Base-by-base conservation (phyloP, 2,797 vertebrate species). In the Oryzias sinensis region DNA sequence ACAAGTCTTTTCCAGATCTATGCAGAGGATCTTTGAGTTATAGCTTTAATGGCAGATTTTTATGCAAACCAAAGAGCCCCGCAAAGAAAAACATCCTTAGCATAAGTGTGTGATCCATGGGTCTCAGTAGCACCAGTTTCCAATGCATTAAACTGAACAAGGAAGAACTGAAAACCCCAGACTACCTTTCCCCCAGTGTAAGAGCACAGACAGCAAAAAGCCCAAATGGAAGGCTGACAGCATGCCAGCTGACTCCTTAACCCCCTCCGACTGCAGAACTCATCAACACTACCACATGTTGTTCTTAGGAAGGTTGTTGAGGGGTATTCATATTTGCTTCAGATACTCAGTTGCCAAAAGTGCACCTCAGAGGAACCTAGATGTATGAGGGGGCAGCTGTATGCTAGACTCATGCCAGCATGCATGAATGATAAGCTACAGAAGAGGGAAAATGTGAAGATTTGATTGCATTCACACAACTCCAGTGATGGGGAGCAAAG, bases 51-150 rank as follows among this genome's bases (percentile, higher is more conserved):
- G 75, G 75, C 70, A 65, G 62, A 83, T 72, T 70, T 73, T 33
- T 57, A 43, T 65, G 63, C 24, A 53, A 56, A 66, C 17, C 65
- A 60, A 56, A 58, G 42, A 62, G 64, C 59, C 74, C 70, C 58
- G 25, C 25, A 46, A 66, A 59, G 70, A 77, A 72, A 75, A 72
- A 73, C 43, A 13, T 59, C 53, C 65, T 74, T 65, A 80, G 56
- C 65, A n/a, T 56, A 59, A 70, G 70, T 7, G 37, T 70, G 53
- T 86, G 81, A 87, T 86, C 59, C 61, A 80, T 77, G 44, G 61
- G 49, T 68, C 66, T 70, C 69, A 50, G 57, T 72, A 65, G 72
- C 71, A 65, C 47, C 56, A 52, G 46, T 68, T 69, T 64, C 55
- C 57, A 66, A 79, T 81, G 66, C 56, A 82, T 85, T 74, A 84